Evolutionary conservation across 1,140 invertebrate genomes (phyloP).

Genomic region (Drosophila ironensis): DNA sequence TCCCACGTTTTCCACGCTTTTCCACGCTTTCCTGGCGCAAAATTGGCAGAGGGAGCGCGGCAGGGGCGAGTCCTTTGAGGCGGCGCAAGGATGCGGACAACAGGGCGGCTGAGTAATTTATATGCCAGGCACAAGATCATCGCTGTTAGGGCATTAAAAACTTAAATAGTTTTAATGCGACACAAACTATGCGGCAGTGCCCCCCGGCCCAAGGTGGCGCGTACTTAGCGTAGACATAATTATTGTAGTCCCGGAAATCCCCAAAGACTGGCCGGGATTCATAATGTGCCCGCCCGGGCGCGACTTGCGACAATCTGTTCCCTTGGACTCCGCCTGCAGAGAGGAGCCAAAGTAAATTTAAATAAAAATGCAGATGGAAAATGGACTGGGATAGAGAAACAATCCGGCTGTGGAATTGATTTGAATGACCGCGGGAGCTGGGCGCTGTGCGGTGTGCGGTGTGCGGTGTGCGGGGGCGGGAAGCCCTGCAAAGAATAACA

Average conservation of each 20-base stretch:
- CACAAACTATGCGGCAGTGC: conserved; percentile 59
- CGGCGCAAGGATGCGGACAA: conserved; percentile 11
- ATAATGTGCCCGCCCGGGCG: conserved; percentile 59
- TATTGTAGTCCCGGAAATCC: not conserved
- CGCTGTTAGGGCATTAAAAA: conserved; percentile 77
- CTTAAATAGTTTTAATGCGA: conserved; percentile 80
- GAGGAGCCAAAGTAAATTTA: conserved; percentile 30
- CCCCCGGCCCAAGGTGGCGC: conserved; percentile 39
- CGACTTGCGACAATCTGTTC: conserved; percentile 22
- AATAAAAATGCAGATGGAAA: conserved; percentile 42
- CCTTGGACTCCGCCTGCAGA: conserved; percentile 12
- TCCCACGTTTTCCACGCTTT: conserved; percentile 18
- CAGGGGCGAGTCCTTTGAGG: conserved; percentile 64
- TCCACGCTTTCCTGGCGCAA: too few species aligned
- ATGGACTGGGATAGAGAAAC: conserved; percentile 40
- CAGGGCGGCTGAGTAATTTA: conserved; percentile 56
- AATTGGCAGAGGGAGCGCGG: too few species aligned
- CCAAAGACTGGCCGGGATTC: conserved; percentile 15
- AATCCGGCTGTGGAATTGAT: conserved; percentile 61
- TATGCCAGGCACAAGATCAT: conserved; percentile 76
- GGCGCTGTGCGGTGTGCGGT: not conserved
- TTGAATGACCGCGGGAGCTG: conserved; percentile 55
- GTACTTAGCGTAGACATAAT: conserved; percentile 42
- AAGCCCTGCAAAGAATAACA: conserved; percentile 55
- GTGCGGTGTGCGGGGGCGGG: not conserved